Base-by-base conservation (phyloP, 2,888 invertebrate species). In the Anticlea derivata region DNA sequence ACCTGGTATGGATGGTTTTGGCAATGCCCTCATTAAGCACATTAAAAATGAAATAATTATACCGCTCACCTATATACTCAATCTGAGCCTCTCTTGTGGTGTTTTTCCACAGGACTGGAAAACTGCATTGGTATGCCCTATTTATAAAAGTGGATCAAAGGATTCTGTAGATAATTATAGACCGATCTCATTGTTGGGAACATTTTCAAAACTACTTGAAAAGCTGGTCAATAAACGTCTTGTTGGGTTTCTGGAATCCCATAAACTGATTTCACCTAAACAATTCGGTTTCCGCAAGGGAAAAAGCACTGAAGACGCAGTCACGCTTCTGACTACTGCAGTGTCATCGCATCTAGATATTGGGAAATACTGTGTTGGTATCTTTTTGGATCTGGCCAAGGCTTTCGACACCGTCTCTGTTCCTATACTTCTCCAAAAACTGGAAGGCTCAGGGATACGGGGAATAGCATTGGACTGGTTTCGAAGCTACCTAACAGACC, bases 211-310 rank as follows among this genome's bases (percentile, higher is more conserved):
- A n/a, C n/a, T n/a, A n/a, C n/a, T n/a, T n/a, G n/a, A n/a, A n/a
- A 39, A 33, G n/a, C 7, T 39, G 1, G 34, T 34, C 1, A 48
- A 40, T 7, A 12, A 22, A 8, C 39, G 48, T 20, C 23, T 48
- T 0, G 34, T 40, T 1, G 11, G 22, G 1, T 48, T 27, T 11
- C 10, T 47, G 1, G 47, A 47, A 5, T 26, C 23, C 6, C 26
- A 26, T 13, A 39, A 27, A 1, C 1, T 37, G 1, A n/a, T n/a
- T n/a, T n/a, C n/a, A n/a, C n/a, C n/a, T n/a, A n/a, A n/a, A n/a
- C n/a, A n/a, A n/a, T n/a, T 34, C 11, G 39, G 47, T 7, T 47
- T 47, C 8, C 33, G 47, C 8, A 33, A n/a, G n/a, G n/a, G n/a
- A n/a, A n/a, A n/a, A n/a, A n/a, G n/a, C n/a, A n/a, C n/a, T n/a